Evolutionary conservation across 1,140 invertebrate genomes (phyloP), one percentile per base, ranked within the genome.

Genomic region (Macrocentrus cingulum): DNA sequence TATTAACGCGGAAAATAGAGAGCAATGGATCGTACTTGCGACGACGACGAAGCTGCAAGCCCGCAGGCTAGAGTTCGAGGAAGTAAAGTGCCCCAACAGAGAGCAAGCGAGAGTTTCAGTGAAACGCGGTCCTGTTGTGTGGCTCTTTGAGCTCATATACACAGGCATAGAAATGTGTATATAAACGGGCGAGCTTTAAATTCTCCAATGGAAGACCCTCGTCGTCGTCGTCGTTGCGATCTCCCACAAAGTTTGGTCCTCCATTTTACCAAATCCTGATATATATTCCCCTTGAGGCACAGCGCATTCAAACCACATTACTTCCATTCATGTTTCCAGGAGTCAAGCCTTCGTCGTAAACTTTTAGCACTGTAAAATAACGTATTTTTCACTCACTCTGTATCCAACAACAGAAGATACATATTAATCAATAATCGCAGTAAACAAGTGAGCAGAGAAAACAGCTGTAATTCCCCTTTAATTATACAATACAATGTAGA

Each of bases 141-240:
- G 32, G 49, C 22, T 7, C 18, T 16, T 23, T 11, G 20, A 15
- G 25, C 7, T 7, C 18, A 18, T 36, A 37, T 20, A 18, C 34
- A 51, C 37, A 37, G 19, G 11, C 23, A 20, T 37, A 37, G 18
- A 34, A 16, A 9, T 32, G 13, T 49, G 16, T 49, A 49, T 42
- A 42, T 16, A 42, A 16, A 15, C 23, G 11, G 16, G 13, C 16
- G 9, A 7, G 49, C 16, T 51, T 51, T 51, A 51, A 51, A 51
- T 11, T 51, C 49, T 51, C 49, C 49, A 51, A 51, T 51, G 49
- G 49, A 51, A 51, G 49, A 51, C 49, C 49, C 49, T 34, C 37
- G 34, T 51, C 49, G 16, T 51, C 32, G 37, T 34, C 49, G 32
- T 34, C 37, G 34, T 51, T 34, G 16, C 37, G 49, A 51, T 51